Conservation (phyloP, 2,113 vertebrate genomes). For the Electrona antarctica region DNA sequence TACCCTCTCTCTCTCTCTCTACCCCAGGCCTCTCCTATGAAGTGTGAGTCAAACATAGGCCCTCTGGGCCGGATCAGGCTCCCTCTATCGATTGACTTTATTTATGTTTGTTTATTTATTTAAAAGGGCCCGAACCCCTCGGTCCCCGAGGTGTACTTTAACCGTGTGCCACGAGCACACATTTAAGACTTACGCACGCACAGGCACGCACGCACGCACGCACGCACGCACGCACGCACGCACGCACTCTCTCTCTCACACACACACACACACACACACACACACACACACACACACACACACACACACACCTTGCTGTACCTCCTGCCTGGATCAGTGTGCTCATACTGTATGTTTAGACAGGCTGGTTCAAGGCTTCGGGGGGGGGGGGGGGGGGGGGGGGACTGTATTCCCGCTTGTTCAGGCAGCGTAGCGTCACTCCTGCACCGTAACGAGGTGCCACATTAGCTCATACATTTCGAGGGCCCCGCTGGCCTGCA, state of each 20-base stretch:
- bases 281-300: slow-evolving; percentile 8
- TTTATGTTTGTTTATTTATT: slow-evolving; percentile 72
- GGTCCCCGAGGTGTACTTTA: slow-evolving; percentile 64
- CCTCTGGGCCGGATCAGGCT: slow-evolving; percentile 62
- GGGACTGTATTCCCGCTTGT: neutral
- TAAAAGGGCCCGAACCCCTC: slow-evolving; percentile 56
- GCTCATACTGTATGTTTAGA: slow-evolving; percentile 41
- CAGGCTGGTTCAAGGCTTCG: slow-evolving; percentile 22
- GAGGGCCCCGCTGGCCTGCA: too few species aligned
- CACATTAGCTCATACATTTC: slow-evolving; percentile 40
- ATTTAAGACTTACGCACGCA: neutral
- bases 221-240: slow-evolving; percentile 7
- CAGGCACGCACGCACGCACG: slow-evolving; percentile 19
- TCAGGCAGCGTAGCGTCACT: slow-evolving; percentile 19
- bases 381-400: neutral
- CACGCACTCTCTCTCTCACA: neutral
- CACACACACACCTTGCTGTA: neutral
- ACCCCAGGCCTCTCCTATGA: slow-evolving; percentile 56
- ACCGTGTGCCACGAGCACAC: slow-evolving; percentile 7
- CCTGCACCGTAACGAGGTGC: slow-evolving; percentile 40
- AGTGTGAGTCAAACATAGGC: slow-evolving; percentile 66
- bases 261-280: slow-evolving; percentile 13
- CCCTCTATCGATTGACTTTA: slow-evolving; percentile 69
- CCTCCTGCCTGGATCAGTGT: slow-evolving; percentile 28
- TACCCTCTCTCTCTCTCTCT: slow-evolving; percentile 7